Evolutionary conservation across 2,113 vertebrate genomes (phyloP), one percentile per base, ranked within the genome.

Genomic region (Brachionichthys hirsutus): DNA sequence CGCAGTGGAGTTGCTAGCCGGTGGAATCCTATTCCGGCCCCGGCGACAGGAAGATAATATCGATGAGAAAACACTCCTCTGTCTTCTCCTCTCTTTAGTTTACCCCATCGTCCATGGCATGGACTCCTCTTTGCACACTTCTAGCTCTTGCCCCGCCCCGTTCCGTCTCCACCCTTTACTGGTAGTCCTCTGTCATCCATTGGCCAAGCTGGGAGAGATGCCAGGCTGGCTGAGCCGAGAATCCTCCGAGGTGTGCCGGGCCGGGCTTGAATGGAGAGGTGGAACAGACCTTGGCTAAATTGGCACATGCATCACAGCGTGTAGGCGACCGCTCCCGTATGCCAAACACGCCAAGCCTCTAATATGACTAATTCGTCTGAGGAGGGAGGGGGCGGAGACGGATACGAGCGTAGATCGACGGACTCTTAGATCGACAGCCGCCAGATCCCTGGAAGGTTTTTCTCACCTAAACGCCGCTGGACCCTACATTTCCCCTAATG

Each of bases 351-450:
- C 43, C 52, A 77, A 55, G 63, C 76, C 69, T 78, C 60, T 85
- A 87, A 89, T 87, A 82, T 62, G 69, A 62, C 52, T 82, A 75
- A 87, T 86, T 85, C 69, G 78, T 82, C 49, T 77, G 68, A 84
- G 64, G 57, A 76, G 19, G 55, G 46, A 47, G 45, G 45, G 36
- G 9, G 36, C 12, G 57, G 52, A 34, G 60, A 50, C 48, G 42
- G 38, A 69, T 56, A 48, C 54, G 66, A 62, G 67, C 35, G 64
- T n/a, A 45, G 61, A 71, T 35, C 61, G 43, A 59, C 54, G 53
- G 45, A 46, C 69, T 58, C 61, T 68, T 45, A 63, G 80, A 78
- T 74, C 54, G 52, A 62, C 17, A 34, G 43, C 61, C 48, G 56
- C 22, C 73, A 59, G 69, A 61, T 50, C 46, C n/a, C 20, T 43